Conservation (phyloP, 2,797 vertebrate genomes). For the Hirundo rustica region DNA sequence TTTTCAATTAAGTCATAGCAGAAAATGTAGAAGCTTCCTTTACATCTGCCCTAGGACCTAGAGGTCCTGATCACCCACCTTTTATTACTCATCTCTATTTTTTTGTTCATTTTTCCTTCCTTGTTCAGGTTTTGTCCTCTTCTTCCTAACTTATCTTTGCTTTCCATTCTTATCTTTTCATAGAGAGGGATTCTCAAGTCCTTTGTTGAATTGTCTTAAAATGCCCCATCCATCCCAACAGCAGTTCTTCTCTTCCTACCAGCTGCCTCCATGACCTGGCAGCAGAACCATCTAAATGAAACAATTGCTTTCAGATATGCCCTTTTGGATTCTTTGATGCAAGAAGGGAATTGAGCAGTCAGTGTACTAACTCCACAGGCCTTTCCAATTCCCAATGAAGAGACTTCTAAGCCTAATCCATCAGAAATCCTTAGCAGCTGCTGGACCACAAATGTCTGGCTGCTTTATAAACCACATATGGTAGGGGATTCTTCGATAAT, state of each 20-base stretch:
- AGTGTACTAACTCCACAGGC: not conserved
- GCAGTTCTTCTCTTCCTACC: not conserved
- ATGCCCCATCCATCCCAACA: not conserved
- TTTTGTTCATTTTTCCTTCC: not conserved
- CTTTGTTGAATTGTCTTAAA: not conserved
- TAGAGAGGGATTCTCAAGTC: not conserved
- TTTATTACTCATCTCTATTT: not conserved
- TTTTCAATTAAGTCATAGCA: not conserved
- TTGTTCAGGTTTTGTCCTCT: not conserved
- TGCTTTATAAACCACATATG: conserved; percentile 51
- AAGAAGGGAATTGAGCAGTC: not conserved
- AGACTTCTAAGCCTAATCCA: conserved; percentile 14
- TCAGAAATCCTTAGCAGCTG: conserved; percentile 54
- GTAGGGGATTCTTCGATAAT: conserved; percentile 23
- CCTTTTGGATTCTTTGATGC: not conserved
- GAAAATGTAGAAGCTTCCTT: not conserved
- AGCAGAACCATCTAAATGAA: not conserved
- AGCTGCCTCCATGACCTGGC: not conserved
- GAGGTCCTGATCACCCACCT: not conserved
- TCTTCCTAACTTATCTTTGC: not conserved
- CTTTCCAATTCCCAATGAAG: conserved; percentile 8
- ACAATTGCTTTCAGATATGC: not conserved
- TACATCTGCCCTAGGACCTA: not conserved
- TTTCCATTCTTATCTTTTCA: not conserved
- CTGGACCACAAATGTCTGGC: conserved; percentile 54